Evolutionary conservation across 2,797 vertebrate genomes (phyloP), one percentile per base, ranked within the genome.

Genomic region (Jordanella pulchra): DNA sequence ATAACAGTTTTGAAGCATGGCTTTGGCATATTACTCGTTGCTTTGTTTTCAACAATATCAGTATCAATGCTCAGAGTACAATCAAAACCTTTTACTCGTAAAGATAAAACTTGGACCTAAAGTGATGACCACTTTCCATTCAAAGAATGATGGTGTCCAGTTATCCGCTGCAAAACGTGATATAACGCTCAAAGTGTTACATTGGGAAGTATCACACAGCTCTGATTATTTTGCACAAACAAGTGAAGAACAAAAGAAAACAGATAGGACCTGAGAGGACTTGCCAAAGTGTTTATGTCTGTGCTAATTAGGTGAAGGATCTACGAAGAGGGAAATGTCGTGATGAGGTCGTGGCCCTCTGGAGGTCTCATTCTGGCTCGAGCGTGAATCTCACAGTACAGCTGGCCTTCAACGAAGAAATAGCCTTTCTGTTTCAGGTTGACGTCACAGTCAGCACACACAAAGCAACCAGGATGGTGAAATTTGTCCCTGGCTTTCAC

Each of bases 341-440:
- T 96, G 51, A 97, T 87, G 0, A 96, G 94, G 82, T 99, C 96
- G 0, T 97, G 97, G 74, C 96, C 97, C 89, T 98, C 97, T 0
- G 97, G 96, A 7, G 97, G 96, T 89, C 95, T 95, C 84, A 91
- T 97, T 68, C 96, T 94, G 82, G 95, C 94, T 1, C 96, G 95
- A 0, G 97, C 97, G 0, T 99, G 98, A 47, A 80, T 89, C 93
- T 99, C 98, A 17, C 98, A 99, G 95, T 97, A 99, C 51, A 99
- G 89, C 64, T 98, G 95, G 1, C 96, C 97, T 83, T 97, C 97
- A 91, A 99, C 95, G 3, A 99, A 97, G 95, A 97, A 99, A 77
- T 98, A 99, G 47, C 98, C 98, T 84, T 96, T 96, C 81, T 99
- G 97, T 87, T 99, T 99, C 79, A 99, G 95, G 95, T 97, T 99